Percentiles rank a stretch among this genome's conserved stretches.
Conservation (phyloP, 1,140 invertebrate genomes). For the Drosophila suzukii region DNA sequence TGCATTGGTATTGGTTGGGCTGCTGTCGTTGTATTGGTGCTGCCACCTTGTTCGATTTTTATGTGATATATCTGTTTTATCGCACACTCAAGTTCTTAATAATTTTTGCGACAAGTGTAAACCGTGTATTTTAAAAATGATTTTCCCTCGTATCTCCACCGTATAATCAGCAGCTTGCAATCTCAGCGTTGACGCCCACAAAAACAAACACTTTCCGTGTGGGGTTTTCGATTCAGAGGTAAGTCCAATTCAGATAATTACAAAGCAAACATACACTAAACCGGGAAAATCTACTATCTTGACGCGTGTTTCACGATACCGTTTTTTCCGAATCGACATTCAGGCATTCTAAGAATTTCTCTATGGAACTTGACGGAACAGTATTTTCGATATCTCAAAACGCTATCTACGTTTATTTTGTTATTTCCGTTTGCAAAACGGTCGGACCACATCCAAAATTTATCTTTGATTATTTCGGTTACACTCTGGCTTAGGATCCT, state of each 20-base stretch:
- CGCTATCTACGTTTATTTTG: no score
- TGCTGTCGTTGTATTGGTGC: slow-evolving; percentile 33
- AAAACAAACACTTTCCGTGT: slow-evolving; percentile 9
- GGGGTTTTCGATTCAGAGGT: slow-evolving; percentile 18
- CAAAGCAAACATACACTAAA: neutral
- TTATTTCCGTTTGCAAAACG: no score
- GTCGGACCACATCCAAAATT: no score
- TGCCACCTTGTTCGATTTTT: slow-evolving; percentile 67
- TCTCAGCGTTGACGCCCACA: slow-evolving; percentile 18
- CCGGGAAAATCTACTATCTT: no score
- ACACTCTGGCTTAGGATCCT: no score
- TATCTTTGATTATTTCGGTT: no score
- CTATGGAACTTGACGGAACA: no score
- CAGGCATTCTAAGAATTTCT: no score
- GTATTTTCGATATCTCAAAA: no score
- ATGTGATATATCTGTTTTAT: slow-evolving; percentile 41
- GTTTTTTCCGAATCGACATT: no score
- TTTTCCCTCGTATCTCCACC: slow-evolving; percentile 33
- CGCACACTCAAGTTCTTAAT: slow-evolving; percentile 20
- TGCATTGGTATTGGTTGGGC: slow-evolving; percentile 15
- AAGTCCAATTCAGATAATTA: slow-evolving; percentile 2
- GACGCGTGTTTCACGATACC: no score
- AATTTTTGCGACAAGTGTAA: slow-evolving; percentile 22
- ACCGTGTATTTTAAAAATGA: slow-evolving; percentile 30
- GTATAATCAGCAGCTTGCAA: slow-evolving; percentile 48